phyloP scores from a whole-genome alignment of 2,797 vertebrate species.

The Pteronotus mesoamericanus region DNA sequence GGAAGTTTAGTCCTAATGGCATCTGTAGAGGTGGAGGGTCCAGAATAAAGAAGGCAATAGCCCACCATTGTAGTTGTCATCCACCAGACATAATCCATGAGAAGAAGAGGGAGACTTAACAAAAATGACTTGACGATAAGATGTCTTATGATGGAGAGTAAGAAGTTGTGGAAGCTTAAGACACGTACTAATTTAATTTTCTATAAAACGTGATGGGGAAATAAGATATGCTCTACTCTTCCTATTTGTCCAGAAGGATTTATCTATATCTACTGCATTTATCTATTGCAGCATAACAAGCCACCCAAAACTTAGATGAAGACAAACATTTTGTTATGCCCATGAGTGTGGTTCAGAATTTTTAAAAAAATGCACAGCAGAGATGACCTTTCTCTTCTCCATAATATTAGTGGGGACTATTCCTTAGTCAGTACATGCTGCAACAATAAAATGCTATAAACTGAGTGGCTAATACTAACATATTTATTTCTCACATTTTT shows the following conservation, averaged over 20 bases:
- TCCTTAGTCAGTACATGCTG: background rate
- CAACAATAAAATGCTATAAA: background rate
- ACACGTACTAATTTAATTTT: background rate
- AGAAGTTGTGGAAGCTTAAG: background rate
- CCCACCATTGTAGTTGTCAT: background rate
- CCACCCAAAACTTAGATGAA: background rate
- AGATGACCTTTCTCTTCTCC: background rate
- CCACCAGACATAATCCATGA: background rate
- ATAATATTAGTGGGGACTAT: background rate
- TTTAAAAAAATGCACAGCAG: background rate
- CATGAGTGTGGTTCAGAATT: background rate
- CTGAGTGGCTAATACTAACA: background rate
- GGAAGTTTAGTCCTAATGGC: background rate
- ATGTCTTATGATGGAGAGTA: background rate
- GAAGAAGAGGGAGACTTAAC: background rate
- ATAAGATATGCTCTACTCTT: background rate
- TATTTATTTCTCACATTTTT: background rate
- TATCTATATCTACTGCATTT: background rate
- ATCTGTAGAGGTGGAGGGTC: background rate
- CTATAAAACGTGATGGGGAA: background rate
- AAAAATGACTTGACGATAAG: background rate
- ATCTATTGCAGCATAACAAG: background rate
- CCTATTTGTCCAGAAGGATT: background rate
- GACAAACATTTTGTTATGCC: background rate
- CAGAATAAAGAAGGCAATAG: background rate